Evolutionary conservation across 2,113 vertebrate genomes (phyloP).

Genomic region (Gnathonemus longibarbis): DNA sequence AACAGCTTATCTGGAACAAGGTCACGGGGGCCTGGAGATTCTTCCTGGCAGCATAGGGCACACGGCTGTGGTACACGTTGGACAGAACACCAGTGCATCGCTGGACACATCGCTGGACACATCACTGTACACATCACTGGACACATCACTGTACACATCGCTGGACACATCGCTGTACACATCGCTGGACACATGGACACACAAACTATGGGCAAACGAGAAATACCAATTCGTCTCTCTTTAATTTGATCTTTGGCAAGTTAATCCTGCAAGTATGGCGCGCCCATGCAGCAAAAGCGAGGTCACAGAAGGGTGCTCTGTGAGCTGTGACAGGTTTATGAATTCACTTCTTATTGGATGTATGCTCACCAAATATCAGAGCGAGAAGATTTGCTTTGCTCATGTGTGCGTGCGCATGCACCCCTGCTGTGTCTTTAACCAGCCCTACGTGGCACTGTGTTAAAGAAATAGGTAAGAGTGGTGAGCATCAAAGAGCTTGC

Average conservation of each 20-base stretch:
- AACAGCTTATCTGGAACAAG: not conserved
- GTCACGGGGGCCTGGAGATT: not conserved
- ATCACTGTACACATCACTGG: too few relatives aligned
- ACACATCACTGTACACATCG: not conserved
- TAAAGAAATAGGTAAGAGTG: not conserved
- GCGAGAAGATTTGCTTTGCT: slow-evolving; percentile 39
- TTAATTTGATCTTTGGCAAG: slow-evolving; percentile 18
- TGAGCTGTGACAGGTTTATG: slow-evolving; percentile 57
- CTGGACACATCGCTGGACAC: too few relatives aligned
- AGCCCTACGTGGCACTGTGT: not conserved
- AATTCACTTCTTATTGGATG: slow-evolving; percentile 59
- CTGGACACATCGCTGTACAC: not conserved
- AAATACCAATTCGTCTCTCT: not conserved
- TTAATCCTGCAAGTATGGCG: slow-evolving; percentile 26
- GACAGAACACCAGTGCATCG: not conserved
- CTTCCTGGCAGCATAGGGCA: not conserved
- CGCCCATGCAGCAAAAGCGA: slow-evolving; percentile 38
- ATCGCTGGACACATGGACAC: not conserved
- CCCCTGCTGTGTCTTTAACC: slow-evolving; percentile 34
- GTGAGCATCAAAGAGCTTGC: not conserved
- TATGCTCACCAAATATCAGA: slow-evolving; percentile 57
- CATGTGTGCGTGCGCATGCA: slow-evolving; percentile 20
- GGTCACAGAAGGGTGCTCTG: slow-evolving; percentile 48
- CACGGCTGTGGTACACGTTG: not conserved
- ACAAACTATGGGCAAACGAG: not conserved